phyloP scores from a whole-genome alignment of 2,888 invertebrate genomes.

The Pristionchus exspectatus region DNA sequence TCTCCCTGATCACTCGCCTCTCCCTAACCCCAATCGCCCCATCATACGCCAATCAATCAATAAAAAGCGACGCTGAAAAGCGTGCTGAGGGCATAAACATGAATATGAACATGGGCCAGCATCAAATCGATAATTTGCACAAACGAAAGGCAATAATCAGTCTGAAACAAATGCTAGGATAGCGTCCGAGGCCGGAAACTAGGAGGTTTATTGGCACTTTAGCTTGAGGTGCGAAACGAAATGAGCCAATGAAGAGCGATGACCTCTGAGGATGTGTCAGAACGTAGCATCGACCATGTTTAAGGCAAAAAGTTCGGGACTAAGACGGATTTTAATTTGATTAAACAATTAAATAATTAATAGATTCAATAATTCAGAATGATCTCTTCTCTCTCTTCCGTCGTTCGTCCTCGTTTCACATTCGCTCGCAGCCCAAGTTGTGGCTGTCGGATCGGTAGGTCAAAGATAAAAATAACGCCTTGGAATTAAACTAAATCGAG shows the following conservation, averaged over 20 bases:
- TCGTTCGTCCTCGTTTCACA: constrained; percentile 73
- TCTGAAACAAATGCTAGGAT: not conserved
- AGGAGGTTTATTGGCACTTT: not conserved
- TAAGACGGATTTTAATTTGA: not conserved
- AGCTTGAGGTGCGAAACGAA: not conserved
- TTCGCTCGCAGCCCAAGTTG: constrained; percentile 61
- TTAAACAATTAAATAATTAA: not conserved
- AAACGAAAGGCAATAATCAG: too few species aligned
- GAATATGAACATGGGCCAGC: too few species aligned
- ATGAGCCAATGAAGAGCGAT: constrained; percentile 5
- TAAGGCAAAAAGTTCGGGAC: too few species aligned
- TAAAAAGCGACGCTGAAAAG: not conserved
- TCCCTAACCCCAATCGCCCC: not conserved
- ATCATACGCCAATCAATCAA: constrained; percentile 38
- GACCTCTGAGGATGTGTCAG: not conserved
- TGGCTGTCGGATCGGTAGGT: constrained; percentile 63
- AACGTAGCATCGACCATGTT: too few species aligned
- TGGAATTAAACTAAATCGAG: too few species aligned
- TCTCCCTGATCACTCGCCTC: not conserved
- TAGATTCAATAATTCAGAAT: constrained; percentile 62
- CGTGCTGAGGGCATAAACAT: not conserved
- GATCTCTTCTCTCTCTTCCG: constrained; percentile 77
- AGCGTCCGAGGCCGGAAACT: not conserved
- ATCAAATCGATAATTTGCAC: too few species aligned
- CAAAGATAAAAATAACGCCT: not conserved